Evolutionary conservation across 2,797 vertebrate genomes (phyloP).

Genomic region (Microhierax caerulescens): DNA sequence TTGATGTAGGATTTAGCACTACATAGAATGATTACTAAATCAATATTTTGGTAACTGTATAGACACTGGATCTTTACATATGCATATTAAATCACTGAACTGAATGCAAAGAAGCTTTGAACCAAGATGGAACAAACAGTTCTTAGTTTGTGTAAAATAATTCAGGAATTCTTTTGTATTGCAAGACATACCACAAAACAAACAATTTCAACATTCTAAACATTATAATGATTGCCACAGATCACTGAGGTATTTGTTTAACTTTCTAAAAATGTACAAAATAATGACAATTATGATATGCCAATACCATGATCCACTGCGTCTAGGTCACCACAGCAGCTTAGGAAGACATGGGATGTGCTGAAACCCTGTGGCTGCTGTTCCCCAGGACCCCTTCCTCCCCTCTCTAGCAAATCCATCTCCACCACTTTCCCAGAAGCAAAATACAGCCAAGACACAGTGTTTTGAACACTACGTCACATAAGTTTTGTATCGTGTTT

Average conservation of each 20-base stretch:
- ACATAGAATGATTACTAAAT: neutral
- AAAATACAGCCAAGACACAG: neutral
- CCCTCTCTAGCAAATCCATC: neutral
- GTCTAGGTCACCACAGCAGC: neutral
- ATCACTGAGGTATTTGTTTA: neutral
- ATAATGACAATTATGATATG: neutral
- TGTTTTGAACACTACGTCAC: neutral
- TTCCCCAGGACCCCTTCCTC: neutral
- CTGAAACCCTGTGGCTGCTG: neutral
- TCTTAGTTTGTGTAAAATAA: neutral
- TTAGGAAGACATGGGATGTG: neutral
- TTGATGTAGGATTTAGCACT: neutral
- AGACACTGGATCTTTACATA: neutral
- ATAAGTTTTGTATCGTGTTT: neutral
- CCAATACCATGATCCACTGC: neutral
- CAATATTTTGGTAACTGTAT: neutral
- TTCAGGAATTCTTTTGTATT: neutral
- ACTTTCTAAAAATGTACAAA: neutral
- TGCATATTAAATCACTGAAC: neutral
- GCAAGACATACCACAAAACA: neutral
- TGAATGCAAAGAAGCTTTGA: neutral
- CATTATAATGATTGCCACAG: neutral
- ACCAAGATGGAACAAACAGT: neutral
- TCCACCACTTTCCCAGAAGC: neutral
- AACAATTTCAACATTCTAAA: neutral